These are phyloP conservation scores for Synergus laeviventris DNA, from an alignment of 2,888 invertebrate species.

Conservation along the genomic window DNA sequence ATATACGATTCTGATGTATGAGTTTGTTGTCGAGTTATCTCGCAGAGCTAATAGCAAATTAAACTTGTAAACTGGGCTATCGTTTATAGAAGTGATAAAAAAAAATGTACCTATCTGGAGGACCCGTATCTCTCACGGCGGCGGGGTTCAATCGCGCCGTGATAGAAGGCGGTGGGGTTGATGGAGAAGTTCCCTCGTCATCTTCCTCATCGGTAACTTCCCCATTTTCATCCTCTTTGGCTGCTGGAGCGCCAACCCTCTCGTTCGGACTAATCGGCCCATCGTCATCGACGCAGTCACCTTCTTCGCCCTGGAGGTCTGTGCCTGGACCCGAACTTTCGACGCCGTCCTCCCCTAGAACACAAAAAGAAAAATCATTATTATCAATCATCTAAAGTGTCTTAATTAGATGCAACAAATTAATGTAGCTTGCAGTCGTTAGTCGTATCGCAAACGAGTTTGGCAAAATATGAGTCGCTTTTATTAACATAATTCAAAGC, in stretches of 20 bases:
- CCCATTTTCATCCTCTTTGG: conserved; percentile 77
- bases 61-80: conserved; percentile 22
- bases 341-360: conserved; percentile 79
- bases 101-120: conserved; percentile 60
- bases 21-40: conserved; percentile 37
- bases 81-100: conserved; percentile 3
- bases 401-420: not conserved
- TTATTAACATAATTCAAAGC: conserved; percentile 51
- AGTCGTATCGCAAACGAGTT: not conserved
- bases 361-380: conserved; percentile 55
- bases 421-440: not conserved
- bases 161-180: conserved; percentile 67
- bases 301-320: conserved; percentile 78
- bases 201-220: conserved; percentile 75
- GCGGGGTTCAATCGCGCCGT: conserved; percentile 70
- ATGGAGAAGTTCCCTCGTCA: conserved; percentile 67
- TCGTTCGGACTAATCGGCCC: conserved; percentile 78
- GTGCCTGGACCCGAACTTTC: conserved; percentile 73
- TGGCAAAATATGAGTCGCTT: not conserved
- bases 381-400: not conserved
- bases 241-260: conserved; percentile 75
- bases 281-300: conserved; percentile 79
- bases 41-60: conserved; percentile 4
- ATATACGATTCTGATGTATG: conserved; percentile 34
- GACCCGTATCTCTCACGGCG: conserved; percentile 71